phyloP scores from a whole-genome alignment of 1,140 invertebrate species.

The Teleogryllus occipitalis region DNA sequence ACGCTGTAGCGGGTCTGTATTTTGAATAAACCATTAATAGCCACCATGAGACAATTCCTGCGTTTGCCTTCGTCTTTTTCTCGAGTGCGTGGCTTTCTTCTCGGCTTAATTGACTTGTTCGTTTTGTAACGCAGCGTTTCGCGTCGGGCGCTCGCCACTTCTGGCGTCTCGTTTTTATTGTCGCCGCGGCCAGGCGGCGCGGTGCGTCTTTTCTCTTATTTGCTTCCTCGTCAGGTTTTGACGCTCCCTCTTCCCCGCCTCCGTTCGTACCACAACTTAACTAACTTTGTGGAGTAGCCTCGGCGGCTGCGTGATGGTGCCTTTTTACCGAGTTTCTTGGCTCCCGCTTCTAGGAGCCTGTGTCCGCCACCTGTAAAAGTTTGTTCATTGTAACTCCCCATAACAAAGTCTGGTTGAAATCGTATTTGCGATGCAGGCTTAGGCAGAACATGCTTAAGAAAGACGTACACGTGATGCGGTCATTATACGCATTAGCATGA shows the following conservation, averaged over 20 bases:
- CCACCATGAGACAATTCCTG: neutral
- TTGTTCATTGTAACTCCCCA: neutral
- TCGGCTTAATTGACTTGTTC: neutral
- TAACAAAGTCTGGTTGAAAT: neutral
- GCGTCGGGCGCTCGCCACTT: neutral
- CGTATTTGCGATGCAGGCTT: neutral
- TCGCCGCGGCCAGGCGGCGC: neutral
- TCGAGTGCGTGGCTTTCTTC: neutral
- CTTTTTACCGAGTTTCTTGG: neutral
- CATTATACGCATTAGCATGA: no score
- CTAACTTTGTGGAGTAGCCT: neutral
- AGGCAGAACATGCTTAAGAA: no score
- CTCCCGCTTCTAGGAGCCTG: neutral
- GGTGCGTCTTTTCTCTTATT: neutral
- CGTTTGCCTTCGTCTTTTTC: neutral
- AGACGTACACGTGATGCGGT: no score
- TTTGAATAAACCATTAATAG: constrained; percentile 2
- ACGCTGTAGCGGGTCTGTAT: neutral
- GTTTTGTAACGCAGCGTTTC: neutral
- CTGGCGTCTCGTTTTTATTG: neutral
- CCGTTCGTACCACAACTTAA: neutral
- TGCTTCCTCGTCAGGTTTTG: constrained; percentile 3
- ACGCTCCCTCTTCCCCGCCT: neutral
- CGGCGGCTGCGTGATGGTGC: neutral
- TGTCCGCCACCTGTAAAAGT: neutral